A percentile compares a stretch with the other conserved stretches of the same genome.
Conservation (phyloP, 1,140 invertebrate genomes). For the Heliothis virescens region DNA sequence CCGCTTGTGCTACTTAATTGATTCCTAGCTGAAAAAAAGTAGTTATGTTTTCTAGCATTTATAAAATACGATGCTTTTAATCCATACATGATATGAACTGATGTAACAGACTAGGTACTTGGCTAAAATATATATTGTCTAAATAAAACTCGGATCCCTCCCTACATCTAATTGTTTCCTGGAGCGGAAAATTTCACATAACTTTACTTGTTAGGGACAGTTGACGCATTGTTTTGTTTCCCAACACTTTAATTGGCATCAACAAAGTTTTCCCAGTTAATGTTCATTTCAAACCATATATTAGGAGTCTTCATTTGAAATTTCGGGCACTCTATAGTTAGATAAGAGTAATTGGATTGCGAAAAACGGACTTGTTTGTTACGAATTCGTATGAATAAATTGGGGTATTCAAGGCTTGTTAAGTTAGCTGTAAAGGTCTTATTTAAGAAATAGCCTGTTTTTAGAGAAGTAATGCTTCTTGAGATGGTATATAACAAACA, state of each 20-base stretch:
- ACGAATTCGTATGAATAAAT: too few species aligned
- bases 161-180: constrained; percentile 20
- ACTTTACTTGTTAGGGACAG: constrained; percentile 41
- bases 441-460: too few species aligned
- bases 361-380: neutral
- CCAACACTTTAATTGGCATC: constrained; percentile 32
- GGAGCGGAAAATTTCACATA: constrained; percentile 18
- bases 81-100: too few species aligned
- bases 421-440: too few species aligned
- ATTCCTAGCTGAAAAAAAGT: too few species aligned
- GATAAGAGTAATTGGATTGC: neutral
- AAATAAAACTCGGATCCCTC: neutral
- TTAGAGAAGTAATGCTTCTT: too few species aligned
- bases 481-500: neutral
- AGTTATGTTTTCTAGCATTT: too few species aligned
- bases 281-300: constrained; percentile 9
- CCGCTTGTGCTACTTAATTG: too few species aligned
- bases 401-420: too few species aligned
- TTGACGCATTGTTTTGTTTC: constrained; percentile 30
- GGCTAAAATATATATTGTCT: too few species aligned
- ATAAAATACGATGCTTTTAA: too few species aligned
- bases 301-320: constrained; percentile 2
- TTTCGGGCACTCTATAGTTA: neutral
- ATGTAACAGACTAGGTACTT: too few species aligned
- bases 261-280: constrained; percentile 31